Conservation (phyloP, 2,113 vertebrate genomes). For the Murina feae region DNA sequence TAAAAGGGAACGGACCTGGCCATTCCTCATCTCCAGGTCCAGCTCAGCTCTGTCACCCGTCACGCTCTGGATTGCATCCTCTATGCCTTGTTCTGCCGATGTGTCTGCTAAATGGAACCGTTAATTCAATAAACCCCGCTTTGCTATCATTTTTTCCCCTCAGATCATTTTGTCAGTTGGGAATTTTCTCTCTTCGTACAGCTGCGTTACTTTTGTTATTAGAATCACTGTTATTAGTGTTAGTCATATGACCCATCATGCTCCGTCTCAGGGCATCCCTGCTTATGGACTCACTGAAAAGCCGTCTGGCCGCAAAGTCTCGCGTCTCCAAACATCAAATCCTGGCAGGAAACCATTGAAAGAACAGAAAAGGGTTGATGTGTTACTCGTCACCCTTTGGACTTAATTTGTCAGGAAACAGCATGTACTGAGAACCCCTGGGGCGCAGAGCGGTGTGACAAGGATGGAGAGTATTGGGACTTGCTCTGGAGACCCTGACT, state of each 20-base stretch:
- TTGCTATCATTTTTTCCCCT: conserved; percentile 4
- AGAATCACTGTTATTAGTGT: background rate
- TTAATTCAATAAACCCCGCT: conserved; percentile 32
- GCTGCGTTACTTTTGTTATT: background rate
- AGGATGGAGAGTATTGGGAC: background rate
- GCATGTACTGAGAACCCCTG: background rate
- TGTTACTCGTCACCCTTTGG: background rate
- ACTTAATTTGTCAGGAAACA: conserved; percentile 26
- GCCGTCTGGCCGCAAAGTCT: background rate
- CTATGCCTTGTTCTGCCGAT: background rate
- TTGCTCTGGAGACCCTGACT: background rate
- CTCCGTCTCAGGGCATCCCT: background rate
- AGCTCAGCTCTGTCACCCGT: background rate
- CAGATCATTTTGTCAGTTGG: background rate
- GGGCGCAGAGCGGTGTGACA: background rate
- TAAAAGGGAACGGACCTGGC: background rate
- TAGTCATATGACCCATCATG: background rate
- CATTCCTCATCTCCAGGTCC: too few species aligned
- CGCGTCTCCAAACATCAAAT: conserved; percentile 11
- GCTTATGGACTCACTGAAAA: background rate
- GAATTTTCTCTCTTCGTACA: background rate
- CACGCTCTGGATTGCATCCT: background rate
- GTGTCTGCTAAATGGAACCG: conserved; percentile 45
- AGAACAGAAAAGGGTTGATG: conserved; percentile 27
- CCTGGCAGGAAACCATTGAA: conserved; percentile 44